phyloP scores from a whole-genome alignment of 2,888 invertebrate species.

The Rambutsinella grinnellia region DNA sequence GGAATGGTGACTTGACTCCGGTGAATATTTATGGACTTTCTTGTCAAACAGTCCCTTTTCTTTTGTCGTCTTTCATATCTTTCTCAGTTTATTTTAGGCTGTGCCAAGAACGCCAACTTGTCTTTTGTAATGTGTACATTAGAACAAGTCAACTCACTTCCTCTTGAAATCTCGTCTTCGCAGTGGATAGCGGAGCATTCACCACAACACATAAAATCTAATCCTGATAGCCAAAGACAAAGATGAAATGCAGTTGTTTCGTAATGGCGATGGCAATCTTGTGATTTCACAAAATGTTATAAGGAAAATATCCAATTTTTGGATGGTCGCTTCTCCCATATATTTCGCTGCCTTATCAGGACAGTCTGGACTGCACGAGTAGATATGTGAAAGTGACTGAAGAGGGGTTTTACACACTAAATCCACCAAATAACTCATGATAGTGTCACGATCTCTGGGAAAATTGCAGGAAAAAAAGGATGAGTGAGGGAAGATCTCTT shows the following conservation, averaged over 20 bases:
- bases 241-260: constrained; percentile 16
- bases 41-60: constrained; percentile 39
- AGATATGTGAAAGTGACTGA: constrained; percentile 11
- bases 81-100: background rate
- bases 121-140: background rate
- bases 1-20: constrained; percentile 26
- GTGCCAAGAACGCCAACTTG: background rate
- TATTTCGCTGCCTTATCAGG: too few relatives aligned
- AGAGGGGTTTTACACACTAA: constrained; percentile 32
- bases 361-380: too few relatives aligned
- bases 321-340: too few relatives aligned
- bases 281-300: too few relatives aligned
- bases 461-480: background rate
- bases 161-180: too few relatives aligned
- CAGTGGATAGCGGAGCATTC: too few relatives aligned
- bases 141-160: background rate
- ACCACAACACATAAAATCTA: too few relatives aligned
- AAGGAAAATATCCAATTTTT: too few relatives aligned
- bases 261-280: constrained; percentile 12
- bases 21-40: constrained; percentile 61
- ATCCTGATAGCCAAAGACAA: too few relatives aligned
- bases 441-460: constrained; percentile 17
- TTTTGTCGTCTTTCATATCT: constrained; percentile 13
- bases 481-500: background rate
- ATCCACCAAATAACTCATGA: constrained; percentile 45